Conservation (phyloP, 2,888 invertebrate species). For the Abrostola triplasia region DNA sequence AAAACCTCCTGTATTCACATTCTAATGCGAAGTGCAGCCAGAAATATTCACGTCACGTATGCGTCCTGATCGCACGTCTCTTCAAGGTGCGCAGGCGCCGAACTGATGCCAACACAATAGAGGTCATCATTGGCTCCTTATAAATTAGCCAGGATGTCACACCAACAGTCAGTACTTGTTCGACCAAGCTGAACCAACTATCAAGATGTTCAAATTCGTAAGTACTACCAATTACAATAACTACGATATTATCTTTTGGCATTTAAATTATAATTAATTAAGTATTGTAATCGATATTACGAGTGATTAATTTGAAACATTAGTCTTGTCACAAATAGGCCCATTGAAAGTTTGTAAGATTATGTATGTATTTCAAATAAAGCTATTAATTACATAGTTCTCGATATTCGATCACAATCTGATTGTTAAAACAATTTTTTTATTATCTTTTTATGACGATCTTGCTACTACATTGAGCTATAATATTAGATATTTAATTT, state of each 20-base stretch:
- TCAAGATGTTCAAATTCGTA: slow-evolving; percentile 87
- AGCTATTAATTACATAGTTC: too few species aligned
- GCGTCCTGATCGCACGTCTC: slow-evolving; percentile 72
- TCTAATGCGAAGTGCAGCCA: slow-evolving; percentile 53
- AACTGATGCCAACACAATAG: slow-evolving; percentile 77
- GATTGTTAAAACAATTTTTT: too few species aligned
- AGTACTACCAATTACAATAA: slow-evolving; percentile 61
- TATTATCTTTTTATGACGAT: too few species aligned
- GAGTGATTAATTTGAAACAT: too few species aligned
- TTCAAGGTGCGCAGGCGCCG: slow-evolving; percentile 74
- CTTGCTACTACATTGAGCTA: too few species aligned
- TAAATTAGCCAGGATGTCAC: slow-evolving; percentile 73
- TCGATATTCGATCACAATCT: too few species aligned
- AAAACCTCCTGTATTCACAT: slow-evolving; percentile 67
- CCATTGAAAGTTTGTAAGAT: too few species aligned
- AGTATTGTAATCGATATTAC: too few species aligned
- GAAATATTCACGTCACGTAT: slow-evolving; percentile 78
- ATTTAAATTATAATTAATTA: too few species aligned
- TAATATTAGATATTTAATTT: too few species aligned
- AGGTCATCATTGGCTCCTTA: slow-evolving; percentile 80
- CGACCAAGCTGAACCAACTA: slow-evolving; percentile 65
- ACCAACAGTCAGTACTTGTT: slow-evolving; percentile 73
- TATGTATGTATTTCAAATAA: too few species aligned
- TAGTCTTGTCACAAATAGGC: too few species aligned
- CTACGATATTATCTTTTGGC: background rate